Evolutionary conservation across 2,797 vertebrate species (phyloP), one percentile per base, ranked within the genome.

Genomic region (Myotis vivesi): DNA sequence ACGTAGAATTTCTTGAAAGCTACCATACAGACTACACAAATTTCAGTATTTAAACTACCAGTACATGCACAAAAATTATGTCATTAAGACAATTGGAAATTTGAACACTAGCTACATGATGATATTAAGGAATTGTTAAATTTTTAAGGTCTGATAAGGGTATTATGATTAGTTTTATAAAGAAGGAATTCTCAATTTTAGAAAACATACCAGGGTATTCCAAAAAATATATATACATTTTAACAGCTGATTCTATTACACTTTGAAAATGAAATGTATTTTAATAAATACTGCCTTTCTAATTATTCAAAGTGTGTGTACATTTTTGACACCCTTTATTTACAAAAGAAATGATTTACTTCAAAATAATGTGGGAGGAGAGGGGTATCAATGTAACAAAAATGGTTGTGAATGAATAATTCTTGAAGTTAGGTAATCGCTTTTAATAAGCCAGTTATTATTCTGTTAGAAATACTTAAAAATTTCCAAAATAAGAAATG

Each of bases 281-380:
- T 28, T 62, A 62, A 15, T 62, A 62, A 62, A 30, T 62, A 30
- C 59, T 62, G 28, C 28, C 12, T 30, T 62, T 30, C 59, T 62
- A 62, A 30, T 62, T 30, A 30, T 62, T 30, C 59, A 62, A 30
- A 62, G 59, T 62, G 30, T 62, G 59, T 62, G 59, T 62, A 62
- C 59, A 30, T 62, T 62, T 62, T 62, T 62, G 25, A 62, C 59
- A 30, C 28, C 28, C 59, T 94, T 30, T 11, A 85, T 85, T 90
- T 94, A 80, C 15, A 87, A 51, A 92, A 89, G 30, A 92, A 93
- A 38, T 87, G 25, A 93, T 94, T 95, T 94, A 33, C 55, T 94
- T 93, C 59, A 94, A 30, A 94, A 81, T 90, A 76, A 71, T 66
- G 71, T 17, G 36, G 38, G 23, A 75, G 8, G 30, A 71, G 38